Conservation (phyloP, 2,113 vertebrate species). For the Chiloscyllium plagiosum region DNA sequence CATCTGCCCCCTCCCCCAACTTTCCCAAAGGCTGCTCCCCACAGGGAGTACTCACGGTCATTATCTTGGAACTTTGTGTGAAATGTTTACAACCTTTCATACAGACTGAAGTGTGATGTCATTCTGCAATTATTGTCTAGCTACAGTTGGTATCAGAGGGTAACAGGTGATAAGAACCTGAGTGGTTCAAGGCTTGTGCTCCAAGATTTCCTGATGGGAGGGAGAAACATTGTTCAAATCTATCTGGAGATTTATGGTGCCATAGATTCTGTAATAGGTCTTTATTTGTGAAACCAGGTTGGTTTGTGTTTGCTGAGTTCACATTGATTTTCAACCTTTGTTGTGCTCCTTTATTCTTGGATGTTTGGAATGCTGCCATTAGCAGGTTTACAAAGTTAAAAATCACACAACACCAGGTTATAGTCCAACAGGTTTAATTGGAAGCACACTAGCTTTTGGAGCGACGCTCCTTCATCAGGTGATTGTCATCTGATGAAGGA, state of each 20-base stretch:
- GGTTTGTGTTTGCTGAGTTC: background rate
- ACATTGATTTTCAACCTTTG: background rate
- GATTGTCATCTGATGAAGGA: too few relatives aligned
- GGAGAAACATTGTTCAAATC: conserved; percentile 47
- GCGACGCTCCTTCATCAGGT: too few relatives aligned
- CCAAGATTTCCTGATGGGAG: conserved; percentile 41
- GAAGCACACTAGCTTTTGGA: too few relatives aligned
- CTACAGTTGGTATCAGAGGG: conserved; percentile 51
- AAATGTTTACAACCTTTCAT: conserved; percentile 64
- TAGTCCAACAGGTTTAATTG: too few relatives aligned
- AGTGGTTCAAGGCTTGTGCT: conserved; percentile 54
- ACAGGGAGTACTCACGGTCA: background rate
- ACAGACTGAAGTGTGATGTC: conserved; percentile 61
- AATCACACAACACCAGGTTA: too few relatives aligned
- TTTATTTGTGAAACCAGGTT: too few relatives aligned
- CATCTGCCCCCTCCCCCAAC: background rate
- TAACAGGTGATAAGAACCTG: conserved; percentile 50
- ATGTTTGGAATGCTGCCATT: background rate
- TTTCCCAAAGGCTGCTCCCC: background rate
- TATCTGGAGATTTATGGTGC: conserved; percentile 42
- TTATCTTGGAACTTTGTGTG: conserved; percentile 55
- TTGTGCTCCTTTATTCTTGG: background rate
- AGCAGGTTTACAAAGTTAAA: too few relatives aligned
- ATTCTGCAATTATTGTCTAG: conserved; percentile 53
- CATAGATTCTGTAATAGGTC: background rate